phyloP scores from a whole-genome alignment of 1,140 invertebrate species.

The Nasonia giraulti region DNA sequence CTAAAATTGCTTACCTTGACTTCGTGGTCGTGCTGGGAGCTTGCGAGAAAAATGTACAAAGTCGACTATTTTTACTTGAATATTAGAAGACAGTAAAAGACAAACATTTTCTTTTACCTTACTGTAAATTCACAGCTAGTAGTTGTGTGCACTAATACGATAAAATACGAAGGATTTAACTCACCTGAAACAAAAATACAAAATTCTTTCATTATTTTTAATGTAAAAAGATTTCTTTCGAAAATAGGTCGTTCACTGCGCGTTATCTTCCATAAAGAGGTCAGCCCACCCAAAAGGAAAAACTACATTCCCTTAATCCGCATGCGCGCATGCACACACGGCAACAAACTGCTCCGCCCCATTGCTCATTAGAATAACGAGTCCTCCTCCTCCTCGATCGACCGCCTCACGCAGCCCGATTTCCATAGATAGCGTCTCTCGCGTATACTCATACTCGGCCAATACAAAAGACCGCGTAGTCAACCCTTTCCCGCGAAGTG shows the following conservation, averaged over 20 bases:
- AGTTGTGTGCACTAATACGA: background rate
- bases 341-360: background rate
- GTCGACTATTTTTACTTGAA: background rate
- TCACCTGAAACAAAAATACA: constrained; percentile 36
- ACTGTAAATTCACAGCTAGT: background rate
- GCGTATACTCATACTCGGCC: background rate
- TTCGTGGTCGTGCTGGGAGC: no score
- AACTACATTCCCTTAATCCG: background rate
- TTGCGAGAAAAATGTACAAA: background rate
- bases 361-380: constrained; percentile 24
- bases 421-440: background rate
- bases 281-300: background rate
- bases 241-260: background rate
- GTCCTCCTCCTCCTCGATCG: background rate
- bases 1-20: no score
- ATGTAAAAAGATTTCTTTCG: background rate
- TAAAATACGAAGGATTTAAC: background rate
- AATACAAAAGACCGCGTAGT: background rate
- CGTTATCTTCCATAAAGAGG: background rate
- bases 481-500: background rate
- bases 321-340: no score
- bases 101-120: background rate
- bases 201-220: background rate
- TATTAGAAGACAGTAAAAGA: background rate
- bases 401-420: background rate